These are phyloP conservation scores for Melipona beecheii DNA, from an alignment of 2,888 invertebrate species.

Conservation along the genomic window DNA sequence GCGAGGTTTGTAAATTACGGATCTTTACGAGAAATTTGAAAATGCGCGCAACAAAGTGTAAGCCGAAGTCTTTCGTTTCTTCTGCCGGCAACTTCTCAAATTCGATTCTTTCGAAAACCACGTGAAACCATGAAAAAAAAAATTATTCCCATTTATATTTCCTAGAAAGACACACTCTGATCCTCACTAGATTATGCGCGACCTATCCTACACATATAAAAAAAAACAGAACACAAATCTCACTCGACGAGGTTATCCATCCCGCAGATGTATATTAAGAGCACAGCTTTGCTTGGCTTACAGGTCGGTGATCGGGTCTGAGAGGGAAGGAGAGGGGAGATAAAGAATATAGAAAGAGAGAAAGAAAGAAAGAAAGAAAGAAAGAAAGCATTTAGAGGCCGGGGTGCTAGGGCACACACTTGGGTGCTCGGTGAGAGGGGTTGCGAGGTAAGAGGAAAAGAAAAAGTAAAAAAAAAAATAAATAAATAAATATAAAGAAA, in stretches of 20 bases:
- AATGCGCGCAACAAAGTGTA: too few species aligned
- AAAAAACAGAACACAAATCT: conserved; percentile 34
- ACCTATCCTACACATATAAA: not conserved
- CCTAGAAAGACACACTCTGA: too few species aligned
- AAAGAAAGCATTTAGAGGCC: conserved; percentile 23
- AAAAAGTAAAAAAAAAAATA: not conserved
- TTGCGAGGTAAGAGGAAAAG: conserved; percentile 34
- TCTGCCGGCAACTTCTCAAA: too few species aligned
- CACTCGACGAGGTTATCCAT: conserved; percentile 32
- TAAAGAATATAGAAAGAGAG: conserved; percentile 34
- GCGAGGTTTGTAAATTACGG: too few species aligned
- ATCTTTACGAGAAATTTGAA: too few species aligned
- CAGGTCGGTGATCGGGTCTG: conserved; percentile 75
- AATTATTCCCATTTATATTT: too few species aligned
- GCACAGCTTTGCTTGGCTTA: conserved; percentile 78
- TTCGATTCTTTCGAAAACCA: too few species aligned
- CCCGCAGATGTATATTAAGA: conserved; percentile 65
- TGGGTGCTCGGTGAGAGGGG: conserved; percentile 25
- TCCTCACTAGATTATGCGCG: not conserved
- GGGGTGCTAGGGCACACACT: conserved; percentile 16
- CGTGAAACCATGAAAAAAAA: too few species aligned
- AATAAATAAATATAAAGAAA: too few species aligned
- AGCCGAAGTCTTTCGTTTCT: too few species aligned
- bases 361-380: conserved; percentile 30
- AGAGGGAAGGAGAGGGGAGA: conserved; percentile 48